Base-by-base conservation (phyloP, 2,797 vertebrate genomes). In the Leuciscus waleckii region DNA sequence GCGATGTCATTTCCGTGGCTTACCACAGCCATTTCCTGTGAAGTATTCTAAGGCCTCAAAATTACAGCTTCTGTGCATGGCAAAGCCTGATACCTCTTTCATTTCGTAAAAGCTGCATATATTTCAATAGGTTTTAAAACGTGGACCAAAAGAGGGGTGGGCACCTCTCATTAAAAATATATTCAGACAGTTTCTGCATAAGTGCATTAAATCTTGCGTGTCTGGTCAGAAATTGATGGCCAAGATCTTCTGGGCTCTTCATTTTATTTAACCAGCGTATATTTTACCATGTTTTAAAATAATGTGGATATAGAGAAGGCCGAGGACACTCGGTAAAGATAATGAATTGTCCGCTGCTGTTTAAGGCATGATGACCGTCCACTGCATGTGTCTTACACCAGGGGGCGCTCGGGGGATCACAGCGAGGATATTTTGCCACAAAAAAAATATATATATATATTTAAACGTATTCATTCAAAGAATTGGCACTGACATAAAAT, bases 11-110 rank as follows among this genome's bases (percentile, higher is more conserved):
- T 94, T 94, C 93, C 92, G 91, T 88, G 92, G 92, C 85, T 93
- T 86, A 92, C 95, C 95, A 89, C 94, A 95, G 89, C 89, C 91
- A 94, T 95, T 95, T 95, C 94, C 94, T 95, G 92, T 91, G 10
- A 94, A 93, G 93, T 92, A 93, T 93, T 91, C 93, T 90, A 86
- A 93, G 93, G 81, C 90, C 92, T 90, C 93, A 89, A 92, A 94
- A 93, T 93, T 92, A 92, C 91, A 93, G 92, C 91, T 86, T 90
- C 90, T 71, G 69, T 85, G 67, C 89, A 90, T 87, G 81, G 84
- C 83, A 14, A 74, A 88, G 83, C 87, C 73, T 19, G 23, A 84
- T 75, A 16, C 80, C 76, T 78, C 87, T 87, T 58, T 89, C 90
- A 84, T 78, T 81, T 80, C 79, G 69, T 69, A 73, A 78, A 90